Evolutionary conservation across 2,113 vertebrate genomes (phyloP).

Genomic region (Phrynosoma blainvillii): DNA sequence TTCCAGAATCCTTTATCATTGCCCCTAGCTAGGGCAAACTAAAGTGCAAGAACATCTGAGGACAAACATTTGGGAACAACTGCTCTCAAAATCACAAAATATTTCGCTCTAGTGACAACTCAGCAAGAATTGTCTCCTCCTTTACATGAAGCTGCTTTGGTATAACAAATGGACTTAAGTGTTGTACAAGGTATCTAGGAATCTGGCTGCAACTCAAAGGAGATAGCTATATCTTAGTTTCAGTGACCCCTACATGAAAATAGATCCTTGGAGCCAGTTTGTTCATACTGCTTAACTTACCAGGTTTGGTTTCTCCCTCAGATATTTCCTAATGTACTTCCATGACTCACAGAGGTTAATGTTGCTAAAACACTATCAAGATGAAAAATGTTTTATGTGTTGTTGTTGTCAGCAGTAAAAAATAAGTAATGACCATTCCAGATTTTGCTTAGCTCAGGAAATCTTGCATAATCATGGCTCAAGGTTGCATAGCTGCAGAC

Average conservation of each 20-base stretch:
- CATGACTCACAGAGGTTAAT: conserved; percentile 19
- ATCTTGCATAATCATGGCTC: conserved; percentile 33
- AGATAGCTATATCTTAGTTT: not conserved
- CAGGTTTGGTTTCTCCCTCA: conserved; percentile 2
- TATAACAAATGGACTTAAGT: not conserved
- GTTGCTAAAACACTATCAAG: conserved; percentile 6
- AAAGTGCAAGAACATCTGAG: not conserved
- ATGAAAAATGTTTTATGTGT: conserved; percentile 37
- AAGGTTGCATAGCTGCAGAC: conserved; percentile 8
- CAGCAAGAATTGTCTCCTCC: not conserved
- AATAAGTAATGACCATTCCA: conserved; percentile 34
- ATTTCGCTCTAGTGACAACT: not conserved
- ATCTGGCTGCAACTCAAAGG: not conserved
- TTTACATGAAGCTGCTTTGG: not conserved
- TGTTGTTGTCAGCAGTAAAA: conserved; percentile 30
- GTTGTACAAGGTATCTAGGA: not conserved
- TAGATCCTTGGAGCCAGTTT: not conserved
- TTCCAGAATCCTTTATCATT: not conserved
- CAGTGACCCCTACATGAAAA: not conserved
- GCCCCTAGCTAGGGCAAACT: not conserved
- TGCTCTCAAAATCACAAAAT: not conserved
- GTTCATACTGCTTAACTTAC: not conserved
- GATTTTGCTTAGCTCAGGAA: conserved; percentile 36
- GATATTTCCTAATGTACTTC: not conserved
- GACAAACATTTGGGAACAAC: not conserved